These are phyloP conservation scores for Thelaira solivaga DNA, from an alignment of 2,888 invertebrate genomes.

Conservation along the genomic window DNA sequence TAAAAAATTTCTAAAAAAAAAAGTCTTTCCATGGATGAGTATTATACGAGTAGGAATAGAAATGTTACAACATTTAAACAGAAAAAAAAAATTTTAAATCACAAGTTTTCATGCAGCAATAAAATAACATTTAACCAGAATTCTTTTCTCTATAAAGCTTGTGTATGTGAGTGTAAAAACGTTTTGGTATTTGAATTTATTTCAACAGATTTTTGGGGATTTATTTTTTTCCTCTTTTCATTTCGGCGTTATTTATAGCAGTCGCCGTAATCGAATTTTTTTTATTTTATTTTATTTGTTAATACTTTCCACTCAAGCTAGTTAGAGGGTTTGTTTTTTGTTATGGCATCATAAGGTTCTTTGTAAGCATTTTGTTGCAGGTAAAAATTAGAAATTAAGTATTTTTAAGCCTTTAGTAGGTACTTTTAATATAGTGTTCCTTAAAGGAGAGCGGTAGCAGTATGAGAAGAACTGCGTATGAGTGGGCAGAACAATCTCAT, in stretches of 20 bases:
- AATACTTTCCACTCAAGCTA: no score
- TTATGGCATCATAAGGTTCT: no score
- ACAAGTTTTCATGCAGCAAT: conserved; percentile 56
- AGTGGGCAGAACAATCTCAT: no score
- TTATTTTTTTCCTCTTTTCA: conserved; percentile 10
- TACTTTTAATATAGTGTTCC: no score
- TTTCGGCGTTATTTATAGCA: conserved; percentile 46
- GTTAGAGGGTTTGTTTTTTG: no score
- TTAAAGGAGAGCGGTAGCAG: no score
- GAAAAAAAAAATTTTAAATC: conserved; percentile 47
- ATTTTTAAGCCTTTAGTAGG: no score
- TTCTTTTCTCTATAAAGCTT: neutral
- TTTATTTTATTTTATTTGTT: no score
- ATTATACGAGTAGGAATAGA: neutral
- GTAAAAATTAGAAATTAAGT: no score
- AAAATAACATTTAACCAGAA: conserved; percentile 29
- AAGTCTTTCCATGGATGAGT: conserved; percentile 11
- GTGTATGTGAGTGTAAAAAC: conserved; percentile 5
- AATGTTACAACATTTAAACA: neutral
- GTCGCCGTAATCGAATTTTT: conserved; percentile 50
- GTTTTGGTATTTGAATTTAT: conserved; percentile 41
- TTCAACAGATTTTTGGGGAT: conserved; percentile 28
- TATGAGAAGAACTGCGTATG: no score
- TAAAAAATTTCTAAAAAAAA: conserved; percentile 49
- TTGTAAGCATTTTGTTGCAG: no score